Conservation (phyloP, 2,113 vertebrate species). For the Canis aureus region DNA sequence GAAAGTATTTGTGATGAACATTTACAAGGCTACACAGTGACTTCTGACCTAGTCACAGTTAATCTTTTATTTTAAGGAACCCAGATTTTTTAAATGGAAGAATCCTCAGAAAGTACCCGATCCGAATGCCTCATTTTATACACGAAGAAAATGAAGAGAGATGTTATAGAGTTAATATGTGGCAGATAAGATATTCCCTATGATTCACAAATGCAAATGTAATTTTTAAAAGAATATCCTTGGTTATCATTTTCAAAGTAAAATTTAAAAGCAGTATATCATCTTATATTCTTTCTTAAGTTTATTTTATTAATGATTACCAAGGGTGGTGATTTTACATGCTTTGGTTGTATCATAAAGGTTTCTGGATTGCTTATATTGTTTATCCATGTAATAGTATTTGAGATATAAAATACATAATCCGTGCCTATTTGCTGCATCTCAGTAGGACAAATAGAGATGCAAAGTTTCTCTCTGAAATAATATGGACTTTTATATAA, state of each 20-base stretch:
- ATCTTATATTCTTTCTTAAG: not conserved
- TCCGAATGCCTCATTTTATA: not conserved
- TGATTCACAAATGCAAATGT: not conserved
- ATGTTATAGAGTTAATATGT: not conserved
- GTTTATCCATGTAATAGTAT: not conserved
- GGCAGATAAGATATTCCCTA: not conserved
- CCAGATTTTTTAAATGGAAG: constrained; percentile 8
- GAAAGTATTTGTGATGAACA: not conserved
- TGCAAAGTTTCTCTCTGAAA: not conserved
- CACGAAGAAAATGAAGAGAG: not conserved
- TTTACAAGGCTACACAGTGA: not conserved
- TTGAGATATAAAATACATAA: not conserved
- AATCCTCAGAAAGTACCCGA: not conserved
- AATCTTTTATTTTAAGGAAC: not conserved
- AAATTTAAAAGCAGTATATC: not conserved
- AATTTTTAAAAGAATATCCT: constrained; percentile 16
- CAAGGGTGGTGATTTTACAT: not conserved
- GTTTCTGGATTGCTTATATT: not conserved
- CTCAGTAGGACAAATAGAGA: constrained; percentile 9
- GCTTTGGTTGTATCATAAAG: not conserved
- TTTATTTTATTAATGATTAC: not conserved
- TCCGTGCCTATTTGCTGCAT: not conserved
- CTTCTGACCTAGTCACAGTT: not conserved
- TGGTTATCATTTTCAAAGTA: constrained; percentile 10
- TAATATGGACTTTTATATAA: not conserved